These are phyloP conservation scores for Chironomus riparius DNA, from an alignment of 2,888 invertebrate genomes.

Conservation along the genomic window DNA sequence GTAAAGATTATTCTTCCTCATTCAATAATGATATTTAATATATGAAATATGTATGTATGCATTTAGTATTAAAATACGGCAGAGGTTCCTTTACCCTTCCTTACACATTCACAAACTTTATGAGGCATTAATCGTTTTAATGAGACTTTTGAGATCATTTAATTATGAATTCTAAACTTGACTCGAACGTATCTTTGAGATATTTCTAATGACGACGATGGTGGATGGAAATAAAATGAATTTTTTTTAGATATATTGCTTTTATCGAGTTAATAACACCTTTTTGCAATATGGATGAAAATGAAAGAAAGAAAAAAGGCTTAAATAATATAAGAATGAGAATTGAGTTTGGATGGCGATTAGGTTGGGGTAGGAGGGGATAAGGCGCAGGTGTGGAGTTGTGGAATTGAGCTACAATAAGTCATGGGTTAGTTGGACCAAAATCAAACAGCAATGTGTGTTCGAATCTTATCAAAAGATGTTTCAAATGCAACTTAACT, in stretches of 20 bases:
- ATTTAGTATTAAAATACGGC: no score
- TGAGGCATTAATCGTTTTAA: constrained; percentile 11
- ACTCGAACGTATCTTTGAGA: background rate
- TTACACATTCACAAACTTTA: background rate
- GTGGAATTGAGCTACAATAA: no score
- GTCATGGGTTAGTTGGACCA: no score
- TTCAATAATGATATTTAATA: background rate
- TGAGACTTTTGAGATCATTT: constrained; percentile 16
- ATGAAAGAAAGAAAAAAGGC: no score
- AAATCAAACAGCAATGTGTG: no score
- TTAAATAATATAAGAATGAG: no score
- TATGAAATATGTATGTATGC: background rate
- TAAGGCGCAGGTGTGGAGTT: no score
- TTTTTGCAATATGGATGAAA: background rate
- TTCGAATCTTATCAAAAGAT: no score
- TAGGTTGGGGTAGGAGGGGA: no score
- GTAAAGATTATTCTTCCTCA: no score
- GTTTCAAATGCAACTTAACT: no score
- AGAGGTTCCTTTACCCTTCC: background rate
- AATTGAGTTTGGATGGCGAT: no score
- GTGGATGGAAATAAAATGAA: background rate
- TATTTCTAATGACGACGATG: background rate
- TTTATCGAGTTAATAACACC: constrained; percentile 14
- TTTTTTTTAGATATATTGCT: constrained; percentile 4
- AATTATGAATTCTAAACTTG: constrained; percentile 13